Evolutionary conservation across 1,140 invertebrate genomes (phyloP).

Genomic region (Pectinophora gossypiella): DNA sequence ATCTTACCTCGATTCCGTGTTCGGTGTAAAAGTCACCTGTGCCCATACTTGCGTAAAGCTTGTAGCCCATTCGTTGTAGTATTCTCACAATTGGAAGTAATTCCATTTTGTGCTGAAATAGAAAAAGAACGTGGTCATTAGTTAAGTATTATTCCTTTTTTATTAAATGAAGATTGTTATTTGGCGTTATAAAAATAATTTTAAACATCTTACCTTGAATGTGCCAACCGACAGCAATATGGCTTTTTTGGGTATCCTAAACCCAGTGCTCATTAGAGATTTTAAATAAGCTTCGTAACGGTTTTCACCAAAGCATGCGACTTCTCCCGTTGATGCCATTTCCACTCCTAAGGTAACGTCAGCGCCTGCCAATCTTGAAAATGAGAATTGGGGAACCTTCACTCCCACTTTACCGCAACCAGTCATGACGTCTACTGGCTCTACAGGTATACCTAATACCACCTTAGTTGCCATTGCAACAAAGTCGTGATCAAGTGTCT

Average conservation of each 20-base stretch:
- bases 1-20: slow-evolving; percentile 92
- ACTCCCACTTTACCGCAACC: slow-evolving; percentile 95
- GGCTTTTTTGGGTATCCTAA: slow-evolving; percentile 94
- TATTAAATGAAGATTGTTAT: background rate
- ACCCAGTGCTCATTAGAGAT: slow-evolving; percentile 97
- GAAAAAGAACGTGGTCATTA: slow-evolving; percentile 10
- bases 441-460: slow-evolving; percentile 91
- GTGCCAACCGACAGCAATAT: slow-evolving; percentile 97
- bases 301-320: slow-evolving; percentile 99
- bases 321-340: slow-evolving; percentile 99
- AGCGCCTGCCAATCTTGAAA: slow-evolving; percentile 95
- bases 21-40: slow-evolving; percentile 98
- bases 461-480: slow-evolving; percentile 96
- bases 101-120: slow-evolving; percentile 90
- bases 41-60: slow-evolving; percentile 97
- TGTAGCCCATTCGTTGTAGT: slow-evolving; percentile 94
- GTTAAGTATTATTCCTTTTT: slow-evolving; percentile 3
- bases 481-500: slow-evolving; percentile 98
- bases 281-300: slow-evolving; percentile 98
- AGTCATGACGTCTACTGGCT: slow-evolving; percentile 89
- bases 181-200: background rate
- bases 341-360: slow-evolving; percentile 99
- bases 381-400: slow-evolving; percentile 99
- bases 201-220: slow-evolving; percentile 84
- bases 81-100: slow-evolving; percentile 89